These are phyloP conservation scores for Nothoprocta perdicaria DNA, from an alignment of 2,113 vertebrate species.

Conservation along the genomic window DNA sequence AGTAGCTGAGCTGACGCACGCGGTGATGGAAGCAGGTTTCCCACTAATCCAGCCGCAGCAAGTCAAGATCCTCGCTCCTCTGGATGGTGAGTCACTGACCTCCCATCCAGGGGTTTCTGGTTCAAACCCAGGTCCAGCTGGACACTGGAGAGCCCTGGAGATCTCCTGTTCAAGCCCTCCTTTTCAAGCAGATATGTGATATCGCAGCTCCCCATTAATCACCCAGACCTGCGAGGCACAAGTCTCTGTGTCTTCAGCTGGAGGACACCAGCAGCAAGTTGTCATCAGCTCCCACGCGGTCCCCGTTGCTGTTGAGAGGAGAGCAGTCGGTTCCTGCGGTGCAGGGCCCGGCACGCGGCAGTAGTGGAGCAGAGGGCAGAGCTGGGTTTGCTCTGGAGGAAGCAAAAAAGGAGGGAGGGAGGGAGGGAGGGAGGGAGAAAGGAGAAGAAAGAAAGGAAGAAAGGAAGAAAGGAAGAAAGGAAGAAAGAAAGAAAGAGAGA, in stretches of 20 bases:
- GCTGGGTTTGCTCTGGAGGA: not conserved
- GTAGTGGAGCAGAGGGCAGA: not conserved
- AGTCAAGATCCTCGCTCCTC: not conserved
- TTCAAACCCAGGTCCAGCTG: not conserved
- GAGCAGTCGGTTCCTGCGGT: not conserved
- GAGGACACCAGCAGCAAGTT: not conserved
- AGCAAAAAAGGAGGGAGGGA: too few relatives aligned
- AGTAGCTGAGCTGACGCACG: not conserved
- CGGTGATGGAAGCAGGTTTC: not conserved
- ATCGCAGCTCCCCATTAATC: rapidly evolving
- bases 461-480: not conserved
- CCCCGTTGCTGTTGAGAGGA: not conserved
- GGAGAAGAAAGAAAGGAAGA: too few relatives aligned
- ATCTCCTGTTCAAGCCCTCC: not conserved
- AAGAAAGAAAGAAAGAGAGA: not conserved
- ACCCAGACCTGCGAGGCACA: not conserved
- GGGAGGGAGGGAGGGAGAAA: too few relatives aligned
- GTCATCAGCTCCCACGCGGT: too few relatives aligned
- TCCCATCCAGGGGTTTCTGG: not conserved
- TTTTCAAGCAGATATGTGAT: not conserved
- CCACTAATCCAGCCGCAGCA: not conserved
- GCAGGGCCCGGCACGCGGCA: rapidly evolving
- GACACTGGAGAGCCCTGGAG: not conserved
- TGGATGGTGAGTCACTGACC: not conserved
- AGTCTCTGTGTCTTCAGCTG: not conserved